Evolutionary conservation across 2,797 vertebrate genomes (phyloP).

Genomic region (Alosa sapidissima): DNA sequence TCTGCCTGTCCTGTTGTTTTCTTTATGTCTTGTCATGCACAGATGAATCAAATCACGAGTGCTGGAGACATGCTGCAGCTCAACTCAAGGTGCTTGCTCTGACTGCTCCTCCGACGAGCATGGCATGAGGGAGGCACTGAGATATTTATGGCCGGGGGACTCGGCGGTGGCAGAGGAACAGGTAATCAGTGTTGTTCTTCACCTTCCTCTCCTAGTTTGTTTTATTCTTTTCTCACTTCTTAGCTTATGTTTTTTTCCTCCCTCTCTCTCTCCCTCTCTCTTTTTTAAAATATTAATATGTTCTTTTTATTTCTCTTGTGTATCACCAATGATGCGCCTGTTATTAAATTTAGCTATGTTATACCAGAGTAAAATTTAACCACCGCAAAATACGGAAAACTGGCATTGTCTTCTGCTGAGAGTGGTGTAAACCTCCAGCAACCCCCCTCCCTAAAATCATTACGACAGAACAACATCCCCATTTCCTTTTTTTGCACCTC

Average conservation of each 20-base stretch:
- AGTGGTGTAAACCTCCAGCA: not conserved
- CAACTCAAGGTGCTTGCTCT: slow-evolving; percentile 59
- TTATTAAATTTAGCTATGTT: not conserved
- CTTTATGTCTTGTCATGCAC: slow-evolving; percentile 63
- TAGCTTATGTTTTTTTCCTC: not conserved
- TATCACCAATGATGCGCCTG: not conserved
- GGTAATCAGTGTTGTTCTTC: not conserved
- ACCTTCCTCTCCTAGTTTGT: not conserved
- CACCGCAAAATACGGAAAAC: not conserved
- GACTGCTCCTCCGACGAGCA: slow-evolving; percentile 54
- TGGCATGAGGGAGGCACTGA: slow-evolving; percentile 37
- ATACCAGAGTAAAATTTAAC: not conserved
- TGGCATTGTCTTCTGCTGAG: not conserved
- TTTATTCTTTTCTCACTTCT: not conserved
- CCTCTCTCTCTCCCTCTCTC: not conserved
- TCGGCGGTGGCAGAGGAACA: not conserved
- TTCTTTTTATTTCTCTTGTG: not conserved
- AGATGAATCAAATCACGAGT: slow-evolving; percentile 64
- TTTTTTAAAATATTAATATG: not conserved
- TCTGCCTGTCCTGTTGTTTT: slow-evolving; percentile 38
- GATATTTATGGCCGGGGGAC: not conserved
- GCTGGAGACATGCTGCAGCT: slow-evolving; percentile 53
- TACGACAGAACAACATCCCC: not conserved
- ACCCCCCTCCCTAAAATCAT: not conserved
- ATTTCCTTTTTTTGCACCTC: slow-evolving; percentile 10